Evolutionary conservation across 2,888 invertebrate species (phyloP).

Genomic region (Dyspetes luteomarginatus): DNA sequence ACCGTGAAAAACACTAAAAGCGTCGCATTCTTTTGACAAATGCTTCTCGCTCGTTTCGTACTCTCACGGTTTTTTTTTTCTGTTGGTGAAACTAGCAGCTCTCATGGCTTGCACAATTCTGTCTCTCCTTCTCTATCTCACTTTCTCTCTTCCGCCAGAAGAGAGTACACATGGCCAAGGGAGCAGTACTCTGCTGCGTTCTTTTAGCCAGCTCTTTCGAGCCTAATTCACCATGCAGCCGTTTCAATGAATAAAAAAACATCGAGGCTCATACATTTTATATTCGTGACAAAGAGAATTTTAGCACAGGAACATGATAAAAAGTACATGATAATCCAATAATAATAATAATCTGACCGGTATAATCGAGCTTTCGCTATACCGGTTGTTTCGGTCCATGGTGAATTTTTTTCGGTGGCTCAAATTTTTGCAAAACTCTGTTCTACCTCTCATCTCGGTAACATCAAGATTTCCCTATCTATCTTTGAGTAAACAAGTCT

Average conservation of each 20-base stretch:
- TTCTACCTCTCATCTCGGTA: too few relatives aligned
- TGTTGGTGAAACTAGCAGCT: conserved; percentile 59
- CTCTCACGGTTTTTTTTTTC: conserved; percentile 39
- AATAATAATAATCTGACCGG: too few relatives aligned
- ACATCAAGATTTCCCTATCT: not conserved
- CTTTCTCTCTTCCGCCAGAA: conserved; percentile 20
- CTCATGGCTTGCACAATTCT: conserved; percentile 67
- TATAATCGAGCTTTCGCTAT: too few relatives aligned
- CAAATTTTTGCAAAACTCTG: too few relatives aligned
- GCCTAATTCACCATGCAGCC: conserved; percentile 58
- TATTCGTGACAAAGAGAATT: too few relatives aligned
- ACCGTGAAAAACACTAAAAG: conserved; percentile 72
- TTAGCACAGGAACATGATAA: too few relatives aligned
- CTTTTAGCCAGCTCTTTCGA: conserved; percentile 51
- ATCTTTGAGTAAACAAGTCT: not conserved
- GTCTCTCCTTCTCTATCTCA: too few relatives aligned
- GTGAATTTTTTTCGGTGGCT: too few relatives aligned
- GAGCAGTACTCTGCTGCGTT: conserved; percentile 14
- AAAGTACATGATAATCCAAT: too few relatives aligned
- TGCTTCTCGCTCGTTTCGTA: conserved; percentile 63
- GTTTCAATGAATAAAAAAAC: conserved; percentile 39
- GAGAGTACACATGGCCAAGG: not conserved
- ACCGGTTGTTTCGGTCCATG: too few relatives aligned
- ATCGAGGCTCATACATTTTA: conserved; percentile 18
- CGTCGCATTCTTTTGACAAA: conserved; percentile 73